phyloP scores from a whole-genome alignment of 37 sponge, comb jelly and placozoan genomes.

The Petrosia ficiformis region DNA sequence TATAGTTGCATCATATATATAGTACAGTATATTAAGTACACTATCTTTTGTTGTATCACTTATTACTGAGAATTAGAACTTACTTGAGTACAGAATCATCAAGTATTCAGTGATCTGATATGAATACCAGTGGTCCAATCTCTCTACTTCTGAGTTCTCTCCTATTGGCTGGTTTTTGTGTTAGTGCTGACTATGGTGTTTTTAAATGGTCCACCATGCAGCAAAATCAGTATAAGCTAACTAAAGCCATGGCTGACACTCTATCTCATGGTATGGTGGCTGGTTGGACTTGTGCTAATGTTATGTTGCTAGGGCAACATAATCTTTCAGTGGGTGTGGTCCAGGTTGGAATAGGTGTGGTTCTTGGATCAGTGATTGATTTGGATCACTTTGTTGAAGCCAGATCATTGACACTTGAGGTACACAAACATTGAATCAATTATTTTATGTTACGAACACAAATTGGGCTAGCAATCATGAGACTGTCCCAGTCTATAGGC shows the following conservation, averaged over 20 bases:
- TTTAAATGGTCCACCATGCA: constrained; percentile 15
- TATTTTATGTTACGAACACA: no score
- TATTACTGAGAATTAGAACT: no score
- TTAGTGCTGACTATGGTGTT: constrained; percentile 22
- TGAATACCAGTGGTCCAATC: no score
- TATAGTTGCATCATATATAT: no score
- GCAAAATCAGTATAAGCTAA: not conserved
- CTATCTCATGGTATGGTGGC: constrained; percentile 42
- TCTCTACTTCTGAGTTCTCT: constrained; percentile 24
- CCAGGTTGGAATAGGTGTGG: constrained; percentile 9
- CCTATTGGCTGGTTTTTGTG: constrained; percentile 4
- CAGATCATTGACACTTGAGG: constrained; percentile 49
- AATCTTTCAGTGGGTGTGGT: not conserved
- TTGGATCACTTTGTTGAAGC: constrained; percentile 64
- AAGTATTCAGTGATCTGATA: no score
- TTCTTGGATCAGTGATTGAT: constrained; percentile 39
- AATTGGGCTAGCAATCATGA: not conserved
- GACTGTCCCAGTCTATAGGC: not conserved
- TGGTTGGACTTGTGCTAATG: constrained; percentile 50
- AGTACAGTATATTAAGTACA: no score
- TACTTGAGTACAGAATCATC: no score
- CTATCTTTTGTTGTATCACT: no score
- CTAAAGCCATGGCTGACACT: constrained; percentile 50
- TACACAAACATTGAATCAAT: no score
- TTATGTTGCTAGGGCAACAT: constrained; percentile 2